Evolutionary conservation across 2,888 invertebrate species (phyloP), one percentile per base, ranked within the genome.

Genomic region (Adineta ricciae): DNA sequence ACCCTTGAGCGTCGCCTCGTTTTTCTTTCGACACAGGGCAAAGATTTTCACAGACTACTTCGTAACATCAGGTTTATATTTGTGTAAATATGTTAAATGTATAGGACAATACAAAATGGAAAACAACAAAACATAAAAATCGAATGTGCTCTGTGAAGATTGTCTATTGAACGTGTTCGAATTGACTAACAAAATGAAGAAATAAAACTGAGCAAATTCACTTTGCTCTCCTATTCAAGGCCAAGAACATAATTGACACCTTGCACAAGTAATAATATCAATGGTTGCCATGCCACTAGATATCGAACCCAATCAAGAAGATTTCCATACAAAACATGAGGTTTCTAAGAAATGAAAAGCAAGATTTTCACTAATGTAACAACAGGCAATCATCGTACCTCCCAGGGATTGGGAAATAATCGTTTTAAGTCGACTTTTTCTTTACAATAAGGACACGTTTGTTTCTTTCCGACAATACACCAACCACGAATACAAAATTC

Each of bases 401-500:
- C 97, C 98, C 98, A 99, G 46, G 90, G 86, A 86, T 91, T 92
- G 83, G 91, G 90, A 88, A 92, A 92, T 91, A 92, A 91, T 86
- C 91, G 89, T 88, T 92, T 92, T 83, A 92, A 89, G 87, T 93
- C 92, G 2, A 91, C 91, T 91, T 98, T 98, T 92, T 99, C 99
- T 91, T 97, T 97, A 92, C 99, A 99, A 91, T 98, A 99, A 7
- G 99, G 99, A 90, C 99, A 99, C 0, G 96, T 98, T 92, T 99
- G 97, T 90, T 97, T 97, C 92, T 99, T 99, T 87, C 99, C 99
- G 49, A 99, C 96, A 88, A 99, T 97, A 90, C 98, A 98, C 99
- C 99, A 99, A 86, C 99, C 99, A 87, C 99, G 93, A 90, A 99
- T 98, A 91, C 99, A 99, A 91, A 97, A 99, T 90, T 95, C 95